Evolutionary conservation across 2,888 invertebrate species (phyloP).

Genomic region (Drosophila affinis): DNA sequence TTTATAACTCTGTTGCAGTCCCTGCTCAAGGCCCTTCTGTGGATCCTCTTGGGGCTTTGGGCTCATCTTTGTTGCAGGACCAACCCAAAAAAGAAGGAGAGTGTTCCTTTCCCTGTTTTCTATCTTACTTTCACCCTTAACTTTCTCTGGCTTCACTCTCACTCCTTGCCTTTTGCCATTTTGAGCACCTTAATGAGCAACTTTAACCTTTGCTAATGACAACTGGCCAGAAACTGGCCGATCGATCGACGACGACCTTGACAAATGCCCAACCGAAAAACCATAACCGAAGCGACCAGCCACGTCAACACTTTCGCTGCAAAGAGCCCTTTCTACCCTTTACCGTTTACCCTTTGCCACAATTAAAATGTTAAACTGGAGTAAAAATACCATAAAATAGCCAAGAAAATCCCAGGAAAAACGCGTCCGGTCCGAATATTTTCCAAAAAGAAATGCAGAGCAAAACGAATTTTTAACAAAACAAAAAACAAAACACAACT

Average conservation of each 20-base stretch:
- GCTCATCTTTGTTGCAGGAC: neutral
- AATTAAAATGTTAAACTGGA: conserved; percentile 79
- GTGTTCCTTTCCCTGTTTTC: neutral
- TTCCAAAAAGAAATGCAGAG: conserved; percentile 66
- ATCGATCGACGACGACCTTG: conserved; percentile 41
- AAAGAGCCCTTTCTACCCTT: conserved; percentile 33
- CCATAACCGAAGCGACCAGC: conserved; percentile 9
- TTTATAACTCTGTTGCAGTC: too few relatives aligned
- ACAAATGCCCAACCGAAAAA: conserved; percentile 22
- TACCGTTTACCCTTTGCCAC: conserved; percentile 49
- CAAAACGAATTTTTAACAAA: conserved; percentile 53
- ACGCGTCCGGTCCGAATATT: conserved; percentile 32
- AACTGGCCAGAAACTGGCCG: conserved; percentile 35
- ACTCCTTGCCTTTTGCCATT: conserved; percentile 49
- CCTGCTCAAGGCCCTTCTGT: too few relatives aligned
- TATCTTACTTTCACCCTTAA: conserved; percentile 3
- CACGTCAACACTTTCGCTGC: conserved; percentile 43
- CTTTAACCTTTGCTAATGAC: conserved; percentile 78
- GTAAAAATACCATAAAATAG: conserved; percentile 63
- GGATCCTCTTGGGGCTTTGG: too few relatives aligned
- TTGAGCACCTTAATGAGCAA: conserved; percentile 58
- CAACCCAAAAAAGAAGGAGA: neutral
- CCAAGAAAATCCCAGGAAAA: conserved; percentile 46
- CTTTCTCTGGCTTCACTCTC: conserved; percentile 10
- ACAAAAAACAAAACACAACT: conserved; percentile 31